Evolutionary conservation across 2,113 vertebrate species (phyloP).

Genomic region (Aegotheles bennettii): DNA sequence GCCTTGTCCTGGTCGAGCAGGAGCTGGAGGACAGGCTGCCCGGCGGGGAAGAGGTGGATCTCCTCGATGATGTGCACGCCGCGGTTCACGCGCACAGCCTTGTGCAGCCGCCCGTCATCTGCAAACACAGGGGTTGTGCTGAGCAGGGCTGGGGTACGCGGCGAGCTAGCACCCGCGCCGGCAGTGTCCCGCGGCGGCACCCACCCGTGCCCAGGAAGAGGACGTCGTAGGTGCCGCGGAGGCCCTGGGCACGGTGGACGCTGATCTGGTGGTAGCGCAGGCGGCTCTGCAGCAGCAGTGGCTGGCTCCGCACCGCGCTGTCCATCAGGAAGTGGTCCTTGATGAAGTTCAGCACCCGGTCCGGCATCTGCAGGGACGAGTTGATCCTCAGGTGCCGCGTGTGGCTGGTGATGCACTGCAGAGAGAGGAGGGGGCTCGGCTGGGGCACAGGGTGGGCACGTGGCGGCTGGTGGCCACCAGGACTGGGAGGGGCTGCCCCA

Average conservation of each 20-base stretch:
- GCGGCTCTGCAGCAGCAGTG: slow-evolving; percentile 83
- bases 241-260: slow-evolving; percentile 75
- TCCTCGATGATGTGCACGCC: slow-evolving; percentile 88
- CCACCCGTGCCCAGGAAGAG: slow-evolving; percentile 92
- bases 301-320: slow-evolving; percentile 82
- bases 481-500: fast-evolving
- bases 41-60: slow-evolving; percentile 77
- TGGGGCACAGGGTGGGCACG: no score
- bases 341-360: slow-evolving; percentile 94
- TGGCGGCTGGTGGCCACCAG: no score
- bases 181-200: fast-evolving
- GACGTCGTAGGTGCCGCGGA: slow-evolving; percentile 76
- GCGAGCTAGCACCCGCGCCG: fast-evolving
- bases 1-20: slow-evolving; percentile 76
- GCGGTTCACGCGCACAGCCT: slow-evolving; percentile 79
- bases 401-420: slow-evolving; percentile 86
- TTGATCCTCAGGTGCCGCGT: slow-evolving; percentile 81
- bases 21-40: slow-evolving; percentile 84
- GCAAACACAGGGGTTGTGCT: neutral
- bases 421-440: neutral
- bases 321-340: slow-evolving; percentile 99
- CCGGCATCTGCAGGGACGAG: slow-evolving; percentile 91
- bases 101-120: slow-evolving; percentile 91
- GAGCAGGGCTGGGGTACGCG: fast-evolving
- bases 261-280: slow-evolving; percentile 86